phyloP scores from a whole-genome alignment of 2,888 invertebrate species.

The Pollenia amentaria region DNA sequence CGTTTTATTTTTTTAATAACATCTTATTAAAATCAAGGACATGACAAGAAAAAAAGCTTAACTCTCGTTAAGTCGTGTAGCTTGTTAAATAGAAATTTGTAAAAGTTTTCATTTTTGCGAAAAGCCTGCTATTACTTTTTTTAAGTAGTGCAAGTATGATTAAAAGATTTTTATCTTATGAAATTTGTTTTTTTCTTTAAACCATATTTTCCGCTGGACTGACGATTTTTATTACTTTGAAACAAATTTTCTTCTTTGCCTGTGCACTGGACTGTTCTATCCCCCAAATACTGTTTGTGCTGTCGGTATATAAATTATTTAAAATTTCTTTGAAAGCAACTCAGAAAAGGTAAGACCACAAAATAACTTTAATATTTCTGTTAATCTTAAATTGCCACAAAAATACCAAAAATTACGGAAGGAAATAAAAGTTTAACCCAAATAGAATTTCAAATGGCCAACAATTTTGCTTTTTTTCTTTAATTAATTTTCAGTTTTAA shows the following conservation, averaged over 20 bases:
- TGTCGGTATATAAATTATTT: neutral
- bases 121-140: neutral
- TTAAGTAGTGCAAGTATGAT: constrained; percentile 16
- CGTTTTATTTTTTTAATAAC: neutral
- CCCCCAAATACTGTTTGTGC: constrained; percentile 21
- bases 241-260: constrained; percentile 5
- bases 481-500: neutral
- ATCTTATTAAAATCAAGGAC: constrained; percentile 24
- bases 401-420: neutral
- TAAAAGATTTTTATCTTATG: constrained; percentile 34
- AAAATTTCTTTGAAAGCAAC: neutral
- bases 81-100: constrained; percentile 37
- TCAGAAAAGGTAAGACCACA: constrained; percentile 32
- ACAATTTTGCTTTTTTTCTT: neutral
- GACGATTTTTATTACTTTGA: constrained; percentile 49
- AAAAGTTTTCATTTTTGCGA: constrained; percentile 7
- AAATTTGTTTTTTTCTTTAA: neutral
- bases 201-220: constrained; percentile 61
- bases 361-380: constrained; percentile 20
- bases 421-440: neutral
- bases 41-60: constrained; percentile 14
- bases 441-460: neutral
- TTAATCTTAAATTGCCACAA: constrained; percentile 39
- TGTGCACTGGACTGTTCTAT: constrained; percentile 36
- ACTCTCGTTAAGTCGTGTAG: constrained; percentile 13